These are phyloP conservation scores for Ondatra zibethicus DNA, from an alignment of 2,113 vertebrate species.

Conservation along the genomic window DNA sequence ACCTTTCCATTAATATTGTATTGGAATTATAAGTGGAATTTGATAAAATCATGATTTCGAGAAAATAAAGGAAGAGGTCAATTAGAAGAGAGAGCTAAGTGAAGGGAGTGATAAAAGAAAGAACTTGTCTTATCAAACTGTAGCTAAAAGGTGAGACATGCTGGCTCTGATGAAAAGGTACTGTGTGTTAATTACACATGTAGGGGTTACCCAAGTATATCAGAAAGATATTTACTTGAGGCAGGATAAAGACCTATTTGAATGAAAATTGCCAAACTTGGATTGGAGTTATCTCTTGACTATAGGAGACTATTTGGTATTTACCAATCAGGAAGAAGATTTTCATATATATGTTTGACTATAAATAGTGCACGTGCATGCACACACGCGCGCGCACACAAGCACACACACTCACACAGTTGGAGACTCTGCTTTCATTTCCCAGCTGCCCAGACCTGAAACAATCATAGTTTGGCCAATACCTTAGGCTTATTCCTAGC, in stretches of 20 bases:
- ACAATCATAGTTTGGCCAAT: too few species aligned
- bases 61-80: neutral
- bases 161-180: neutral
- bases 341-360: neutral
- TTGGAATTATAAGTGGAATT: neutral
- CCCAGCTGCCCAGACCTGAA: too few species aligned
- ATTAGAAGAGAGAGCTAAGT: neutral
- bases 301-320: neutral
- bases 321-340: neutral
- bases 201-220: neutral
- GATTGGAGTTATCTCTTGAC: neutral
- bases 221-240: neutral
- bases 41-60: neutral
- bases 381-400: neutral
- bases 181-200: neutral
- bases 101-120: neutral
- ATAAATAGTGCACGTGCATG: neutral
- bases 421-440: too few species aligned
- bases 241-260: neutral
- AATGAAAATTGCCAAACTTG: conserved; percentile 28
- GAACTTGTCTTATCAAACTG: neutral
- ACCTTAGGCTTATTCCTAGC: too few species aligned
- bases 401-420: neutral
- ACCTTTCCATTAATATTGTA: neutral
- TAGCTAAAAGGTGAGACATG: neutral